Base-by-base conservation (phyloP, 2,113 vertebrate species). In the Pangasianodon gigas region DNA sequence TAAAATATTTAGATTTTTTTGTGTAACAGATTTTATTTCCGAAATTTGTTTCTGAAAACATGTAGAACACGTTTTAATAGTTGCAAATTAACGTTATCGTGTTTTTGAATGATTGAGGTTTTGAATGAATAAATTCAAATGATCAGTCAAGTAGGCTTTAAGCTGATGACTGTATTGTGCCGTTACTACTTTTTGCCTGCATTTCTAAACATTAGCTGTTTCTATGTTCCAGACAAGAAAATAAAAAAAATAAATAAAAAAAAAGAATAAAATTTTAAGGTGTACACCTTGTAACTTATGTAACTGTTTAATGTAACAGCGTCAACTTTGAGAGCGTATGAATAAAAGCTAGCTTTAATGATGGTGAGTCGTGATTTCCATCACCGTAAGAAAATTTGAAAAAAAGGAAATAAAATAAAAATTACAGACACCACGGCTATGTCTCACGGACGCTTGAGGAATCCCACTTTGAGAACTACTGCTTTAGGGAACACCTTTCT, bases 101-200 rank as follows among this genome's bases (percentile, higher is more conserved):
- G 37, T 37, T 37, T 37, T 21, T 46, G 41, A 24, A 75, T 16
- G 18, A 41, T 5, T 37, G 6, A 1, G 18, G 37, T 44, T 75
- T 44, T 44, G 37, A 37, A 7, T 71, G 6, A 67, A 26, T 67
- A 11, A 67, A 67, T 14, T 69, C 29, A 69, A 65, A 41, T 19
- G 32, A 41, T 2, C 32, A 74, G 32, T 37, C 69, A 41, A 19
- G 1, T 6, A 41, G 69, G 10, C 29, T 67, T 67, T n/a, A 29
- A 10, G 95, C 96, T 96, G 93, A 96, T 97, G 97, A 99, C 98
- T 97, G 97, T 99, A 97, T 96, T 95, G 98, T 99, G 97, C 97
- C 96, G 97, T 98, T 95, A 97, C 96, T 96, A 97, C 97, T 98
- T 98, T 97, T 97, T 99, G 98, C 98, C 97, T 99, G 98, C 97